Conservation (phyloP, 2,888 invertebrate species). For the Actias luna region DNA sequence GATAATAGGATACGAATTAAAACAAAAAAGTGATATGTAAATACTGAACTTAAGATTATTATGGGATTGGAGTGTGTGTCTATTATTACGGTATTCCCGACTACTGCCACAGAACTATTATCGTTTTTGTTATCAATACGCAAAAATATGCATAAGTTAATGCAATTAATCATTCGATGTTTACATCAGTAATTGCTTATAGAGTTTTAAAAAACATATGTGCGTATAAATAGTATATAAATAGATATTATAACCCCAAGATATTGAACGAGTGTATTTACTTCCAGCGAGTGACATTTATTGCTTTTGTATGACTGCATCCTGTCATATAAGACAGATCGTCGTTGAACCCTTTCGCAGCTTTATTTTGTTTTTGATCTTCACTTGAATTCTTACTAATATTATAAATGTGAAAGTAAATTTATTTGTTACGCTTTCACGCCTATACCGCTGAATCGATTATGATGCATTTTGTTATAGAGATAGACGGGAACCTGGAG, state of each 20-base stretch:
- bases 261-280: background rate
- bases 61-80: too few species aligned
- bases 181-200: background rate
- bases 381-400: too few species aligned
- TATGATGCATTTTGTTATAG: too few species aligned
- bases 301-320: background rate
- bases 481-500: too few species aligned
- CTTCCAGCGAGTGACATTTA: background rate
- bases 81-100: background rate
- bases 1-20: too few species aligned
- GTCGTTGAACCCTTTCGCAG: background rate
- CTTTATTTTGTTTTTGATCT: background rate
- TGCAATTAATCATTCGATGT: background rate
- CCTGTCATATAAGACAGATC: background rate
- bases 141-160: background rate
- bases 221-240: background rate
- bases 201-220: background rate
- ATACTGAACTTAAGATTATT: too few species aligned
- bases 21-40: too few species aligned
- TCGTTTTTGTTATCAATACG: background rate
- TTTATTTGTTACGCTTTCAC: too few species aligned
- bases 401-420: too few species aligned
- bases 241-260: background rate
- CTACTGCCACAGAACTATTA: background rate
- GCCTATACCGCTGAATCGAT: too few species aligned